phyloP scores from a whole-genome alignment of 2,888 invertebrate genomes.

The Pasiphila rectangulata region DNA sequence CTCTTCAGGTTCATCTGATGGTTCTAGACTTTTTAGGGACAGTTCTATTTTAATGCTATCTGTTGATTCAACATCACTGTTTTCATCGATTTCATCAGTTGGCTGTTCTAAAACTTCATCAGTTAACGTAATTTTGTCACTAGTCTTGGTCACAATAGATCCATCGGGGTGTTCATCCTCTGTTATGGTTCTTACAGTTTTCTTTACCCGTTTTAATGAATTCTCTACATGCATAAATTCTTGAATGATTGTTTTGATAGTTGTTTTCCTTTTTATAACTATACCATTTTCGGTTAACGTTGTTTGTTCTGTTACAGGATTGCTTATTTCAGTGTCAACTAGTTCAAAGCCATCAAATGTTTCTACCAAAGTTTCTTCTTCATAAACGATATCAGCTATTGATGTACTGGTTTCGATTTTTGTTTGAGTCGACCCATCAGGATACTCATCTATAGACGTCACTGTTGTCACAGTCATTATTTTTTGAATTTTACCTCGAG shows the following conservation, averaged over 20 bases:
- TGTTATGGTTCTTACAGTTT: conserved; percentile 52
- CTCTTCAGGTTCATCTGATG: conserved; percentile 45
- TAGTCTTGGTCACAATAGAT: conserved; percentile 58
- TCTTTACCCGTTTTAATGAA: conserved; percentile 55
- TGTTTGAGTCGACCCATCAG: conserved; percentile 39
- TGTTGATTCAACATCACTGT: conserved; percentile 8
- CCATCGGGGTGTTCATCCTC: conserved; percentile 71
- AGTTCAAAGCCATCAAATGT: conserved; percentile 44
- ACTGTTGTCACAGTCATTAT: conserved; percentile 36
- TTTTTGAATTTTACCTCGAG: conserved; percentile 34
- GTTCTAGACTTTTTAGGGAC: conserved; percentile 40
- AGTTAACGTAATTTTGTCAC: conserved; percentile 58
- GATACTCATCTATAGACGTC: conserved; percentile 41
- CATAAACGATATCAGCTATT: conserved; percentile 30
- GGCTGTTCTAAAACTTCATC: conserved; percentile 47
- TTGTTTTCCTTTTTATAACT: conserved; percentile 53
- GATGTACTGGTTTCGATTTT: conserved; percentile 40
- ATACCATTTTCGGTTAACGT: conserved; percentile 49
- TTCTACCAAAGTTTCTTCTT: conserved; percentile 35
- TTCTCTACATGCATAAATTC: conserved; percentile 43
- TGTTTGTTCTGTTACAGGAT: conserved; percentile 44
- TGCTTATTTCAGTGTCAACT: too few species aligned
- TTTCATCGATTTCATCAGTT: conserved; percentile 12
- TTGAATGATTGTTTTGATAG: conserved; percentile 51
- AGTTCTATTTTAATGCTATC: conserved; percentile 38